phyloP scores from a whole-genome alignment of 2,888 invertebrate genomes.

The Acanthosepion lycidas region DNA sequence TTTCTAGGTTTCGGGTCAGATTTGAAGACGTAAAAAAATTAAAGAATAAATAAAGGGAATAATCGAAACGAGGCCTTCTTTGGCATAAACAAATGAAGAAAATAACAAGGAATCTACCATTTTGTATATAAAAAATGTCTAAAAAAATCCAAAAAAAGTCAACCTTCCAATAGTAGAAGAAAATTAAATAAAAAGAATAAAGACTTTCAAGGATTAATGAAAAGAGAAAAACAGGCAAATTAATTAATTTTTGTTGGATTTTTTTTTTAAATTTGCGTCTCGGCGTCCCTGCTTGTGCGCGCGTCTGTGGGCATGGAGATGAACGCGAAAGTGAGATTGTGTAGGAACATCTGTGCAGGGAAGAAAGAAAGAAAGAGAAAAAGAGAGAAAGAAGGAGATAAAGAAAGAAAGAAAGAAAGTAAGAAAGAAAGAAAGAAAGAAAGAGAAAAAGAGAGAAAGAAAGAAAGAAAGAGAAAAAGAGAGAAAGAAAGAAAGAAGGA shows the following conservation, averaged over 20 bases:
- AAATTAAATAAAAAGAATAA: background rate
- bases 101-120: background rate
- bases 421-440: background rate
- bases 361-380: background rate
- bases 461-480: background rate
- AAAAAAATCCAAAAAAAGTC: background rate
- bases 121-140: background rate
- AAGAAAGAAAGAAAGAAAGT: no score
- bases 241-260: background rate
- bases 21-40: background rate
- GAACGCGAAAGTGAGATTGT: background rate
- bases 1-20: background rate
- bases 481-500: background rate
- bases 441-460: background rate
- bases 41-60: background rate
- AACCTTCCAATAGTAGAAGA: background rate
- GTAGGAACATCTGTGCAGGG: background rate
- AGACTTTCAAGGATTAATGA: background rate
- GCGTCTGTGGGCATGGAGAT: background rate
- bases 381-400: background rate
- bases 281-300: background rate
- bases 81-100: background rate
- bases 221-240: background rate
- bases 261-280: background rate
- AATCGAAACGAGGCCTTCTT: background rate